phyloP scores from a whole-genome alignment of 35 echinoderm and acorn worm genomes.

The Apostichopus parvimensis region DNA sequence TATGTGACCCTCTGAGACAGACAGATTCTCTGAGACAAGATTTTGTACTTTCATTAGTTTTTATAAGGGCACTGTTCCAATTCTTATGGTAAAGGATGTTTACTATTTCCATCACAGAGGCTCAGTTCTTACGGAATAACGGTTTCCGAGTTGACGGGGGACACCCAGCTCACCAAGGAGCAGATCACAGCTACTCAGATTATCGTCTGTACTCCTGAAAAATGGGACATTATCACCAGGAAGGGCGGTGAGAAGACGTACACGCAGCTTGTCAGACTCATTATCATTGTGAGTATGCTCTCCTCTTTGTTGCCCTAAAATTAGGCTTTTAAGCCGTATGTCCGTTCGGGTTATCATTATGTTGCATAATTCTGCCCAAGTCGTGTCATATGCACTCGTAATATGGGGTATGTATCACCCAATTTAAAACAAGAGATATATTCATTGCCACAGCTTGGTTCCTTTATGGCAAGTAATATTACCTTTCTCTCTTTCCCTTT shows the following conservation, averaged over 20 bases:
- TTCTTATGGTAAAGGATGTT: neutral
- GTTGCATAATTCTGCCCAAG: neutral
- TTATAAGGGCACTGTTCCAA: neutral
- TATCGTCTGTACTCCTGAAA: constrained; percentile 97
- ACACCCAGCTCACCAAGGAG: constrained; percentile 96
- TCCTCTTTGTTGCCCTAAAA: neutral
- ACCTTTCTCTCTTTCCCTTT: too few relatives aligned
- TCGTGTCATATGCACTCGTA: too few relatives aligned
- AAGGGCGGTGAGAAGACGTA: constrained; percentile 98
- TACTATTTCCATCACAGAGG: constrained; percentile 59
- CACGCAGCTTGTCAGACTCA: constrained; percentile 95
- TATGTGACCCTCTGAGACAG: too few relatives aligned
- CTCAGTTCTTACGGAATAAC: constrained; percentile 92
- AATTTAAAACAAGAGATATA: too few relatives aligned
- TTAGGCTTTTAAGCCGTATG: too few relatives aligned
- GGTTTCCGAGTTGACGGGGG: constrained; percentile 91
- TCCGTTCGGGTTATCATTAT: neutral
- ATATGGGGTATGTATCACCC: too few relatives aligned
- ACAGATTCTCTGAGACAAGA: too few relatives aligned
- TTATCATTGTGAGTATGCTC: constrained; percentile 88
- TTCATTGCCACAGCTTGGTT: too few relatives aligned
- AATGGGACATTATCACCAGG: constrained; percentile 99
- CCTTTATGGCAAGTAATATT: too few relatives aligned
- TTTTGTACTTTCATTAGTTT: too few relatives aligned
- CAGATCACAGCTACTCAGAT: constrained; percentile 97